phyloP scores from a whole-genome alignment of 2,797 vertebrate genomes.

The Sebastes alutus region DNA sequence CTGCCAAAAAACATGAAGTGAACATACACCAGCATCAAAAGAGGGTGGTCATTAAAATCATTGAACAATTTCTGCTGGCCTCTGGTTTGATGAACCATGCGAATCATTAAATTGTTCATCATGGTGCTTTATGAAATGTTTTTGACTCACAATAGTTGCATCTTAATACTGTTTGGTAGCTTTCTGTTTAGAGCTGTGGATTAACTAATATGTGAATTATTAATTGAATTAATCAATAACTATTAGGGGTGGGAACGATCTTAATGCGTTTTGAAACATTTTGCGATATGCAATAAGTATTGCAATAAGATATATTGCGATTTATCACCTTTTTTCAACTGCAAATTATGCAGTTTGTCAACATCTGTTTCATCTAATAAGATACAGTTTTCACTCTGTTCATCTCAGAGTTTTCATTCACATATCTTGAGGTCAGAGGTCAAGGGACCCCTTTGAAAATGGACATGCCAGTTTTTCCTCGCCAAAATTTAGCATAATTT shows the following conservation, averaged over 20 bases:
- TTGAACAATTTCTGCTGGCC: not conserved
- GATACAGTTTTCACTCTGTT: no score
- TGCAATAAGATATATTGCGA: no score
- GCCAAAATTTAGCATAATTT: no score
- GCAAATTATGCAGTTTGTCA: no score
- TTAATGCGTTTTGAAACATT: no score
- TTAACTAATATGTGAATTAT: not conserved
- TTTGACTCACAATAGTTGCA: not conserved
- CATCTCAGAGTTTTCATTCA: no score
- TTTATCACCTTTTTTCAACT: no score
- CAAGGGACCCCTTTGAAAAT: no score
- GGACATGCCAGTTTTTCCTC: no score
- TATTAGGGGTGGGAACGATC: not conserved
- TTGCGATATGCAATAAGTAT: no score
- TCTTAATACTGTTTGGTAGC: not conserved
- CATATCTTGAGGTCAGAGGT: no score
- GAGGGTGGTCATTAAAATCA: conserved; percentile 45
- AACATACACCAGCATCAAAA: conserved; percentile 37
- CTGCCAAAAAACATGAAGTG: conserved; percentile 51
- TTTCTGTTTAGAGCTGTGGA: not conserved
- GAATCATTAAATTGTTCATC: conserved; percentile 19
- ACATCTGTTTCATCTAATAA: no score
- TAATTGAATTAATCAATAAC: not conserved
- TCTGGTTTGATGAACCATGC: conserved; percentile 9
- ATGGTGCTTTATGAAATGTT: not conserved